Percentiles rank a stretch among this genome's conserved stretches.
Evolutionary conservation across 30 jellyfish, hydroid and myxozoan species (phyloP).

Genomic region (Hydractinia symbiolongicarpus): DNA sequence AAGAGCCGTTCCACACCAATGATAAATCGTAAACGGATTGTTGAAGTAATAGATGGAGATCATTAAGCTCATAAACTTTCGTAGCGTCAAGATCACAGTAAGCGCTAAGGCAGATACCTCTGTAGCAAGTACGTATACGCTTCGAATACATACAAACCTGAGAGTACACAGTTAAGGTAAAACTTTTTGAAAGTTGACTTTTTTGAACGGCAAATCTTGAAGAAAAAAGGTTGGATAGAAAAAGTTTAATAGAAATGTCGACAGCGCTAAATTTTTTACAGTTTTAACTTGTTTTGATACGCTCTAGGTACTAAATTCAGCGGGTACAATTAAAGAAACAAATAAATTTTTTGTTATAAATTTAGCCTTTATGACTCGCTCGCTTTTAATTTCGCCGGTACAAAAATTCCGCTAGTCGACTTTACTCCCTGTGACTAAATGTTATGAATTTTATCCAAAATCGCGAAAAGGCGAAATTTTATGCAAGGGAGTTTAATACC

Average conservation of each 20-base stretch:
- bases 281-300: no score
- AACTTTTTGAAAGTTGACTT: background rate
- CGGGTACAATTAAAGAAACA: no score
- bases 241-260: no score
- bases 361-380: no score
- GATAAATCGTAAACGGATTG: constrained; percentile 76
- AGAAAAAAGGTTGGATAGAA: background rate
- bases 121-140: constrained; percentile 71
- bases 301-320: no score
- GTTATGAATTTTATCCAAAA: no score
- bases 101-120: constrained; percentile 76
- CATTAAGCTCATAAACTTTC: constrained; percentile 68
- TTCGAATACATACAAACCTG: constrained; percentile 75
- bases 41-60: constrained; percentile 60
- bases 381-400: no score
- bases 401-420: no score
- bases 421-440: no score
- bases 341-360: no score
- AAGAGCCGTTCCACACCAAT: constrained; percentile 84
- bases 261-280: background rate
- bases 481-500: no score
- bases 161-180: background rate
- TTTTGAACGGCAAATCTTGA: background rate
- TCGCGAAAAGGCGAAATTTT: no score
- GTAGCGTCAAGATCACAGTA: constrained; percentile 66